These are phyloP conservation scores for Odocoileus virginianus DNA, from an alignment of 2,113 vertebrate species.

Conservation along the genomic window DNA sequence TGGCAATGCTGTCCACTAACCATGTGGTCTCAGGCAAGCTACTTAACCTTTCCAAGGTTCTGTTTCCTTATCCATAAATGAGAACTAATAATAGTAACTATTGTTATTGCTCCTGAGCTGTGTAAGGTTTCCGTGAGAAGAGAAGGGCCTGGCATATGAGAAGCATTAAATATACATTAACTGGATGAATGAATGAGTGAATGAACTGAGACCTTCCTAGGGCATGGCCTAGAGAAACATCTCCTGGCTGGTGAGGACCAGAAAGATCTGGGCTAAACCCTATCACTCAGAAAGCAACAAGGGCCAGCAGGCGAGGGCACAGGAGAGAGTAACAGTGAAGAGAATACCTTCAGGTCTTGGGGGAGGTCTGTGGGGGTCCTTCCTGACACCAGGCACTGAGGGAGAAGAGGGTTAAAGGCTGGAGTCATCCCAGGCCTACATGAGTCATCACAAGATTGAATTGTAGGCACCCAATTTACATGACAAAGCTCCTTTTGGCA, in stretches of 20 bases:
- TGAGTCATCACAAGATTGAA: background rate
- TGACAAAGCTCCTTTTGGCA: background rate
- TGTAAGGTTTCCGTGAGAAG: background rate
- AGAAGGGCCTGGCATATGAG: background rate
- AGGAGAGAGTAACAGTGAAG: background rate
- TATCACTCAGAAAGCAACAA: background rate
- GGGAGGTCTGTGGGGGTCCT: background rate
- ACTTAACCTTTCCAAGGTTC: background rate
- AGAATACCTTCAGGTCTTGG: background rate
- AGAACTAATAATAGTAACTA: no score
- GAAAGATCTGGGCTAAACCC: background rate
- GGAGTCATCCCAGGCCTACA: background rate
- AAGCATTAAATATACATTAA: background rate
- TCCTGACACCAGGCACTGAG: background rate
- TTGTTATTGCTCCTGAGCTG: background rate
- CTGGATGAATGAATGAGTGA: background rate
- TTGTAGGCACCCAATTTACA: background rate
- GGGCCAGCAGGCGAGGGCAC: background rate
- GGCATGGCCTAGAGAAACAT: no score
- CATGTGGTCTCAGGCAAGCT: background rate
- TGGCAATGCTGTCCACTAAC: background rate
- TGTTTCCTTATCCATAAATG: background rate
- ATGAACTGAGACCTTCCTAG: background rate
- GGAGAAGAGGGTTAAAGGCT: background rate
- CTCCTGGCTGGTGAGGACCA: background rate